Evolutionary conservation across 2,888 invertebrate genomes (phyloP).

Genomic region (Lymantria monacha): DNA sequence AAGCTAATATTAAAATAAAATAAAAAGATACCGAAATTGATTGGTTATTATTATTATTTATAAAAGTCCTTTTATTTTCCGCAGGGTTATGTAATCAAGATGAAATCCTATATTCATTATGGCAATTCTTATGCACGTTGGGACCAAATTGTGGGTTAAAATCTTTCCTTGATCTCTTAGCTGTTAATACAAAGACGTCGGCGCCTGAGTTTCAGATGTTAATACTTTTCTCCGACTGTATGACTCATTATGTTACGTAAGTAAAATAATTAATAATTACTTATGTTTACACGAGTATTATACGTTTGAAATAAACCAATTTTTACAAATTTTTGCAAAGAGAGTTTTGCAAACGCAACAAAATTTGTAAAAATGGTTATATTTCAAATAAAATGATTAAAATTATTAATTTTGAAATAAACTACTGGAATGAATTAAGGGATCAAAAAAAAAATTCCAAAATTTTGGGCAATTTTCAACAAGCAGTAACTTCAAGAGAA

Average conservation of each 20-base stretch:
- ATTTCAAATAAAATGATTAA: no score
- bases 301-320: no score
- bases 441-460: no score
- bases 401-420: no score
- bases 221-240: slow-evolving; percentile 95
- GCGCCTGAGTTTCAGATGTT: slow-evolving; percentile 96
- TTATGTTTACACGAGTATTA: no score
- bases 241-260: slow-evolving; percentile 98
- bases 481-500: no score
- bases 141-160: slow-evolving; percentile 95
- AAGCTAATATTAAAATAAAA: no score
- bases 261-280: slow-evolving; percentile 47
- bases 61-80: slow-evolving; percentile 33
- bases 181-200: slow-evolving; percentile 88
- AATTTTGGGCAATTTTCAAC: no score
- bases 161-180: slow-evolving; percentile 92
- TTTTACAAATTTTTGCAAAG: no score
- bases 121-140: slow-evolving; percentile 94
- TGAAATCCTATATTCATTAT: slow-evolving; percentile 93
- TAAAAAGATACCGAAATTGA: neutral
- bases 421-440: no score
- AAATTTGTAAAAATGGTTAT: no score
- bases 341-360: neutral
- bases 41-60: neutral
- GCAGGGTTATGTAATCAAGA: slow-evolving; percentile 97